Evolutionary conservation across 2,797 vertebrate genomes (phyloP), one percentile per base, ranked within the genome.

Genomic region (Rhinogobio ventralis): DNA sequence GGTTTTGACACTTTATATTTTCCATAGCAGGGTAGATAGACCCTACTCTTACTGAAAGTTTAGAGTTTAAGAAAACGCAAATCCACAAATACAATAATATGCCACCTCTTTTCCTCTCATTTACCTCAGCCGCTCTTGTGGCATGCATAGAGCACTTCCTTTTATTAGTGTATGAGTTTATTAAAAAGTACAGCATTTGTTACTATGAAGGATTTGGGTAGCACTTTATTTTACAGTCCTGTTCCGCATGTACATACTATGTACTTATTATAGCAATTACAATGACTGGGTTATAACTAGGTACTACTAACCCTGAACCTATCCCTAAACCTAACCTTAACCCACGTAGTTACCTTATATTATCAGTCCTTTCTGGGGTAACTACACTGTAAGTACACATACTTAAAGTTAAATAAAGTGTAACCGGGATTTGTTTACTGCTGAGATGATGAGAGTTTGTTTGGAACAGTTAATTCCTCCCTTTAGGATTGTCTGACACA

Each of bases 151-250:
- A 82, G 87, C 87, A 81, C 88, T 76, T 92, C 85, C 89, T 39
- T 91, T 94, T 92, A 95, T 95, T 94, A 95, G 93, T 33, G 84
- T 90, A 93, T 94, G 89, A 91, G 94, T 95, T 95, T 94, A 94
- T 95, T 94, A 92, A 94, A 95, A 95, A 93, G 89, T 75, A 91
- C 86, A 86, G 42, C 19, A 60, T 72, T 62, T n/a, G 71, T 83
- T 90, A 85, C 86, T 51, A 15, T 83, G 23, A 84, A 91, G 90
- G 88, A 92, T 42, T 42, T 42, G 39, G 39, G 2, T 9, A 42
- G 39, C 39, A 9, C 2, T 42, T 42, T 42, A 42, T 42, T 42
- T 42, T 42, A 42, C 9, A 2, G 39, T 42, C 39, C 39, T 42
- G 39, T 42, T 42, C 39, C 8, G 39, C 39, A 42, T 42, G 9